phyloP scores from a whole-genome alignment of 2,113 vertebrate species.

The Pseudopipra pipra region DNA sequence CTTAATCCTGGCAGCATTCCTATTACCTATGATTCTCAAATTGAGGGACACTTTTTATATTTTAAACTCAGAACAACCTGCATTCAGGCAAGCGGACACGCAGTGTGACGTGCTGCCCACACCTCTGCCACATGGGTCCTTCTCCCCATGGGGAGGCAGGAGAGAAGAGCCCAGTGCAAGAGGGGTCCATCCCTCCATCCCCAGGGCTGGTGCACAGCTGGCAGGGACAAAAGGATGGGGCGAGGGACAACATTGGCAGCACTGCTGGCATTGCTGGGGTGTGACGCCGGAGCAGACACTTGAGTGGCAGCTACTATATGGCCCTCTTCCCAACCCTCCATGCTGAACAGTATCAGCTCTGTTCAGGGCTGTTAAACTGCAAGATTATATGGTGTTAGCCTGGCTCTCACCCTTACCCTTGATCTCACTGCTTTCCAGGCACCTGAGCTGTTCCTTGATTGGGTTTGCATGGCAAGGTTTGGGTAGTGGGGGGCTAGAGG shows the following conservation, averaged over 20 bases:
- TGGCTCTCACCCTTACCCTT: background rate
- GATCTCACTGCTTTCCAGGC: background rate
- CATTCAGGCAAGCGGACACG: accelerated
- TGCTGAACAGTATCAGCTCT: background rate
- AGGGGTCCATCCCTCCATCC: background rate
- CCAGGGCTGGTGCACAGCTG: background rate
- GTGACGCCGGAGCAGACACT: background rate
- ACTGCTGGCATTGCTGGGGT: background rate
- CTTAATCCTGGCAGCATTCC: background rate
- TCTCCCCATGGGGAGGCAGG: background rate
- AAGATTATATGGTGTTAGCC: background rate
- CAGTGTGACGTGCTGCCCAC: background rate
- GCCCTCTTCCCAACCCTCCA: background rate
- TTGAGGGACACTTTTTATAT: accelerated
- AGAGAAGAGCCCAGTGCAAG: background rate
- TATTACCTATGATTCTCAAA: background rate
- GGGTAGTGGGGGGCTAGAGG: too few species aligned
- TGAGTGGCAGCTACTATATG: accelerated
- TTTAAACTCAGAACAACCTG: background rate
- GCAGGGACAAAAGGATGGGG: background rate
- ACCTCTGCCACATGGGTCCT: background rate
- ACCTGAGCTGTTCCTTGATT: background rate
- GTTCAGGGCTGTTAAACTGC: background rate
- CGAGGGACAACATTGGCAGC: background rate
- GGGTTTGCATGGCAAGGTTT: background rate